Conservation (phyloP, 2,113 vertebrate species). For the Chlorodrepanis virens region DNA sequence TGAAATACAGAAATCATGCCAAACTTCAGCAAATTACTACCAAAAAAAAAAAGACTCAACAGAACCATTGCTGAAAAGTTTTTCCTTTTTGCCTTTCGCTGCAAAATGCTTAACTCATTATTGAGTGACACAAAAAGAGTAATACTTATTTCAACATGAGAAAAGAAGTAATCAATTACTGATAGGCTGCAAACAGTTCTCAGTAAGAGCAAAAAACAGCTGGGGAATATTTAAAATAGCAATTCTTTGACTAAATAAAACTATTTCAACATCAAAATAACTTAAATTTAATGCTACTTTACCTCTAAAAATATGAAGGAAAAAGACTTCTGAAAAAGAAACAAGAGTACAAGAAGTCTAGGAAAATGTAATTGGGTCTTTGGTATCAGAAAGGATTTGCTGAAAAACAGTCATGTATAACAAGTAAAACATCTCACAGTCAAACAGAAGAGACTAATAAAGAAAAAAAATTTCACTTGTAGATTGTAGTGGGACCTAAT, state of each 20-base stretch:
- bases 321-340: neutral
- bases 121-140: neutral
- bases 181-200: neutral
- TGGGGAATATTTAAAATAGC: neutral
- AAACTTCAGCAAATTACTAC: neutral
- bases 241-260: neutral
- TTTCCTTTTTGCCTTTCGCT: neutral
- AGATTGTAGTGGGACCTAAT: neutral
- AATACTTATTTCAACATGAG: neutral
- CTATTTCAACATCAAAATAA: neutral
- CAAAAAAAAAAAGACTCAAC: neutral
- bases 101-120: neutral
- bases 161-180: neutral
- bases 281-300: neutral
- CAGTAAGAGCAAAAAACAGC: neutral
- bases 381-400: neutral
- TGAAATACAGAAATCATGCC: neutral
- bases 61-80: neutral
- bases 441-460: neutral
- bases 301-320: accelerated
- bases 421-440: neutral
- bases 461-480: neutral
- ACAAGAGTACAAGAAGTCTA: neutral
- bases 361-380: neutral
- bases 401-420: neutral